phyloP scores from a whole-genome alignment of 1,140 invertebrate species.

The Hylyphantes graminicola region DNA sequence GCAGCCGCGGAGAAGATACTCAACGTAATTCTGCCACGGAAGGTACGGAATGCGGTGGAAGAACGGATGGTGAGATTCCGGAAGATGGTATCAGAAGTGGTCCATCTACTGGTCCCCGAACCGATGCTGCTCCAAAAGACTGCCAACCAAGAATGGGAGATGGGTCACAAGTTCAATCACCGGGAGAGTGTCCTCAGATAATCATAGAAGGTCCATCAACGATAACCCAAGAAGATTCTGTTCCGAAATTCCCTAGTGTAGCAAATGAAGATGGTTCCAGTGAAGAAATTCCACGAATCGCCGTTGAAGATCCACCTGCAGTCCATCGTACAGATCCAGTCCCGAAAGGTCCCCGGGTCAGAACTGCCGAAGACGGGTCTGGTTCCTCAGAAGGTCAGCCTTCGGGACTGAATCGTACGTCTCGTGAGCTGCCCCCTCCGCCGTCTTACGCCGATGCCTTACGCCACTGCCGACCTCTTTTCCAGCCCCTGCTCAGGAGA shows the following conservation, averaged over 20 bases:
- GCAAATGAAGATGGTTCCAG: too few species aligned
- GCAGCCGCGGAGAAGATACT: not conserved
- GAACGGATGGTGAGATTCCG: too few species aligned
- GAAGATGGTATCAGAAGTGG: too few species aligned
- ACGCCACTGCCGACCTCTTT: constrained; percentile 63
- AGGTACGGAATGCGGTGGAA: not conserved
- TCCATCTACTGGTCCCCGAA: not conserved
- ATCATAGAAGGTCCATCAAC: too few species aligned
- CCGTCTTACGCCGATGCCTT: constrained; percentile 66
- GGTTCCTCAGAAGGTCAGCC: too few species aligned
- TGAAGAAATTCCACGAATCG: not conserved
- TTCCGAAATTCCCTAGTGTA: not conserved
- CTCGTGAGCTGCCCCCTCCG: constrained; percentile 49
- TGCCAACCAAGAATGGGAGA: too few species aligned
- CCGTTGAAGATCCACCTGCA: not conserved
- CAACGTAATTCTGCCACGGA: not conserved
- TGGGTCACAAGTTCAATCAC: too few species aligned
- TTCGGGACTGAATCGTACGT: not conserved
- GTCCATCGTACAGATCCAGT: not conserved
- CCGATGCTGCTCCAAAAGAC: constrained; percentile 25
- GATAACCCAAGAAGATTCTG: not conserved
- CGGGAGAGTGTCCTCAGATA: too few species aligned
- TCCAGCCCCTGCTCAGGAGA: constrained; percentile 61
- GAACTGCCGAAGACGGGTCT: too few species aligned
- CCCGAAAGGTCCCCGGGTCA: too few species aligned